These are phyloP conservation scores for Haliclona indistincta DNA, from an alignment of 37 sponge, comb jelly and placozoan species.

Conservation along the genomic window DNA sequence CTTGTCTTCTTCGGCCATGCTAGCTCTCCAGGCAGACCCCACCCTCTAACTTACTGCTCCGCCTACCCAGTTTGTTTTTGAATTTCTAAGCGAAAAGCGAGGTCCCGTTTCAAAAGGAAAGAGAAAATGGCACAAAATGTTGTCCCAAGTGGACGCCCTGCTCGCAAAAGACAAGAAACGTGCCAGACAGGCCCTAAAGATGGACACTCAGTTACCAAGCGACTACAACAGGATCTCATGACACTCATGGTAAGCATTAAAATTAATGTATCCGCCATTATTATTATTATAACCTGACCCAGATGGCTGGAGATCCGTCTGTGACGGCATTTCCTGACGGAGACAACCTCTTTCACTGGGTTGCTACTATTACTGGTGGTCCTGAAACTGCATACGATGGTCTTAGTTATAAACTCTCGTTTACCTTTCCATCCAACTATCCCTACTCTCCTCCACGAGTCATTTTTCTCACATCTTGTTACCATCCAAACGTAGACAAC, in stretches of 20 bases:
- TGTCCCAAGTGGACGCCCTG: too few relatives aligned
- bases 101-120: too few relatives aligned
- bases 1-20: too few relatives aligned
- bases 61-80: too few relatives aligned
- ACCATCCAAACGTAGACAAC: constrained; percentile 89
- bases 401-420: constrained; percentile 74
- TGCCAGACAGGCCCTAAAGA: constrained; percentile 39
- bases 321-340: constrained; percentile 88
- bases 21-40: too few relatives aligned
- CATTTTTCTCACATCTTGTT: constrained; percentile 77
- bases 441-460: constrained; percentile 82
- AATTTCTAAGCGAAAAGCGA: too few relatives aligned
- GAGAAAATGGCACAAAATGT: too few relatives aligned
- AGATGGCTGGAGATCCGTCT: constrained; percentile 74
- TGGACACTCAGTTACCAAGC: constrained; percentile 82
- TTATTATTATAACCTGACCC: neutral
- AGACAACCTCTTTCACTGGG: constrained; percentile 89
- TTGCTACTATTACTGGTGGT: constrained; percentile 77
- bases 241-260: constrained; percentile 65
- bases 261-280: neutral
- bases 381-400: constrained; percentile 77
- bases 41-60: too few relatives aligned
- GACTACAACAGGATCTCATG: constrained; percentile 73
- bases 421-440: constrained; percentile 78
- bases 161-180: constrained; percentile 31